A percentile compares a stretch with the other conserved stretches of the same genome.
These are phyloP conservation scores for Bombus soroeensis DNA, from an alignment of 1,140 invertebrate genomes.

Conservation along the genomic window DNA sequence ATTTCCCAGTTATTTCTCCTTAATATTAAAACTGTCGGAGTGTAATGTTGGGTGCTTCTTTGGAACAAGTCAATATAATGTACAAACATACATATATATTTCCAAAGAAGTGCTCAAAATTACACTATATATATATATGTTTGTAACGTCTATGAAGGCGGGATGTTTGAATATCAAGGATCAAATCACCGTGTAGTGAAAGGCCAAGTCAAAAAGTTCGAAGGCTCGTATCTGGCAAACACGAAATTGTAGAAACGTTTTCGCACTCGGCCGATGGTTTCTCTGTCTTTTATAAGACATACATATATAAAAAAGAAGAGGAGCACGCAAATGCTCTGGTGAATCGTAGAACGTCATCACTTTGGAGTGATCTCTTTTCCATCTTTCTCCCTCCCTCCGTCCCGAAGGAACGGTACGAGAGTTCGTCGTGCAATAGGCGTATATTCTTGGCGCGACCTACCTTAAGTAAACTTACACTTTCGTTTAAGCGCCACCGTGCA, in stretches of 20 bases:
- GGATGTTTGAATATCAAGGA: neutral
- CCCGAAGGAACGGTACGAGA: constrained; percentile 15
- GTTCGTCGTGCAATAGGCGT: constrained; percentile 34
- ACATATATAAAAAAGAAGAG: neutral
- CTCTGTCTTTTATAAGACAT: neutral
- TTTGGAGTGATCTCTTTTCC: neutral
- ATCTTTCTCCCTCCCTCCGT: neutral
- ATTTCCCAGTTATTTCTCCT: neutral
- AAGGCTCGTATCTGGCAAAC: neutral
- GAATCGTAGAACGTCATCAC: neutral
- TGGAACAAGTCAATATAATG: neutral
- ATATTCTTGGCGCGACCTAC: constrained; percentile 56
- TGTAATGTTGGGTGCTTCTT: neutral
- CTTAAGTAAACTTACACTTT: constrained; percentile 62
- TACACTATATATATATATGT: neutral
- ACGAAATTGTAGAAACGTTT: neutral
- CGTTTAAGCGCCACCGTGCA: constrained; percentile 47
- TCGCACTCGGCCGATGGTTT: no score
- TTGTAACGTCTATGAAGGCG: neutral
- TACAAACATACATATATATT: neutral
- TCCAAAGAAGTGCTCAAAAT: no score
- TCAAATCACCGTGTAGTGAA: neutral
- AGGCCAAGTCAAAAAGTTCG: constrained; percentile 5
- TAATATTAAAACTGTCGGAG: neutral
- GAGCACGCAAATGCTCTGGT: neutral